A percentile compares a stretch with the other conserved stretches of the same genome.
These are phyloP conservation scores for Griposia aprilina DNA, from an alignment of 2,888 invertebrate species.

Conservation along the genomic window DNA sequence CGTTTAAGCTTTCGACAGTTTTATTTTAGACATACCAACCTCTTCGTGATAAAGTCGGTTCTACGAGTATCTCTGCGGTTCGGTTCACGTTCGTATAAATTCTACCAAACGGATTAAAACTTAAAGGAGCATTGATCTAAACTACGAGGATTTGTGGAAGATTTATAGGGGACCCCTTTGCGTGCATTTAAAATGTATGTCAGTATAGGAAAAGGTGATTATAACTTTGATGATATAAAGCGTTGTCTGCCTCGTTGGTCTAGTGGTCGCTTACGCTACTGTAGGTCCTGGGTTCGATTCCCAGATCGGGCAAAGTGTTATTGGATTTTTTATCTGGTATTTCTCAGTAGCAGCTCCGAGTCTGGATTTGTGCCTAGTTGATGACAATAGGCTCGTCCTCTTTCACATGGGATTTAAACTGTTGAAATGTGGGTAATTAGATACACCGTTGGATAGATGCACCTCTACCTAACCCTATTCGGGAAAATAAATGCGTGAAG, in stretches of 20 bases:
- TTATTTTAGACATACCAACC: conserved; percentile 2
- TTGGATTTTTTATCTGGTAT: background rate
- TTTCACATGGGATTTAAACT: background rate
- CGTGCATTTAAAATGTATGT: conserved; percentile 28
- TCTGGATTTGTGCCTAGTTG: too few relatives aligned
- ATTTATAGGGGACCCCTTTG: conserved; percentile 8
- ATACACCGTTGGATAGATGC: too few relatives aligned
- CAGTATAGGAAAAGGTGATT: background rate
- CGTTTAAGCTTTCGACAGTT: background rate
- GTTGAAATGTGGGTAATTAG: too few relatives aligned
- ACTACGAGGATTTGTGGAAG: conserved; percentile 12
- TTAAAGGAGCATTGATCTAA: conserved; percentile 29
- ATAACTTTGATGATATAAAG: background rate
- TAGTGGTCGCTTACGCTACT: background rate
- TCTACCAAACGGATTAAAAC: conserved; percentile 37
- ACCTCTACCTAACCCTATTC: background rate
- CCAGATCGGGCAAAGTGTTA: background rate
- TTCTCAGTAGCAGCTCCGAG: too few relatives aligned
- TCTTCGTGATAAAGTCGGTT: conserved; percentile 9
- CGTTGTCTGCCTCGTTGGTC: background rate
- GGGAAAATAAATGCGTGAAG: background rate
- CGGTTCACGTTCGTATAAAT: conserved; percentile 27
- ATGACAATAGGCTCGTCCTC: too few relatives aligned
- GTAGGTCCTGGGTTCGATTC: background rate
- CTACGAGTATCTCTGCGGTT: conserved; percentile 2